Base-by-base conservation (phyloP, 2,797 vertebrate species). In the Brachymystax lenok region DNA sequence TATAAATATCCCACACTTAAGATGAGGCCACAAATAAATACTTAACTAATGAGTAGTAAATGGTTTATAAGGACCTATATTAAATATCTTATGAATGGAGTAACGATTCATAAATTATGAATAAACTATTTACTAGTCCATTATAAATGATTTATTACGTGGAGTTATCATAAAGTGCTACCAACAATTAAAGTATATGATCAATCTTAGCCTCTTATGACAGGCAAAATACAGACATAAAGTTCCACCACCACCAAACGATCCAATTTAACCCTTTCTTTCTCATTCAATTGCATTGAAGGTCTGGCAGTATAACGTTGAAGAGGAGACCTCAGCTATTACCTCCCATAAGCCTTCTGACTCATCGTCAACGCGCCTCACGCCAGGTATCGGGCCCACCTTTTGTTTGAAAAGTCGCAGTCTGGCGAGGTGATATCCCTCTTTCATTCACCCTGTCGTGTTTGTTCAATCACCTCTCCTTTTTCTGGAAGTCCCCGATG, bases 391-490 rank as follows among this genome's bases (percentile, higher is more conserved):
- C 19, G 7, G 81, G 21, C 75, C 59, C 35, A 73, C 76, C 89
- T 88, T 93, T 93, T 93, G 87, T 91, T 85, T 14, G 33, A 88
- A 91, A 89, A 77, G 85, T 80, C 84, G 59, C 69, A 71, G 76
- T 80, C 86, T 80, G 80, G 89, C 73, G 78, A 85, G 79, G 71
- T 74, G 10, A 83, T 74, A 76, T 77, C 64, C 67, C 74, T 81
- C 71, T 83, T 79, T 76, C 81, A 85, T 83, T 89, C 85, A 90
- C 61, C 79, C 79, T 78, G 79, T 78, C 75, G 74, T 90, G 88
- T 90, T 92, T 90, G 89, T 92, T 85, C 86, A 86, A 90, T 92
- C 84, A 89, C 89, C 5, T 81, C 76, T 82, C 83, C 82, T 87
- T 61, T 86, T 91, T 88, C 85, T 86, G 77, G 84, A 92, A 89